Percentiles rank a stretch among this genome's conserved stretches.
These are phyloP conservation scores for Hydropotes inermis DNA, from an alignment of 2,113 vertebrate species.

Conservation along the genomic window DNA sequence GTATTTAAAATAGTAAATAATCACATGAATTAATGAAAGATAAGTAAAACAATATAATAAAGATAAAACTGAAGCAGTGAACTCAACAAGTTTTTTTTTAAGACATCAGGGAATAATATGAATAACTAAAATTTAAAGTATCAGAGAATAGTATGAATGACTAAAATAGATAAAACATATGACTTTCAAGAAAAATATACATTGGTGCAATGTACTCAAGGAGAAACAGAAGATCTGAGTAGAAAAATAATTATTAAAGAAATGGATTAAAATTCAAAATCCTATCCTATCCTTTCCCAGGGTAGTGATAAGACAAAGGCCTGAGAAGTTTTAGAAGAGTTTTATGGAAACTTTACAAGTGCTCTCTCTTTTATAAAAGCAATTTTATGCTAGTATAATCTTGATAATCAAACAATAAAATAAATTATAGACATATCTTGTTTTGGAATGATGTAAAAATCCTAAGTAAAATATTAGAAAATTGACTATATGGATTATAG, in stretches of 20 bases:
- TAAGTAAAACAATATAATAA: not conserved
- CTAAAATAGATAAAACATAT: not conserved
- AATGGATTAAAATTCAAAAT: not conserved
- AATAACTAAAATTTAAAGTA: not conserved
- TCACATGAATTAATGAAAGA: not conserved
- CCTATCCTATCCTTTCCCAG: not conserved
- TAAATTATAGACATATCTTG: not conserved
- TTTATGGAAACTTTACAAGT: not conserved
- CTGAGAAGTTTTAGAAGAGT: not conserved
- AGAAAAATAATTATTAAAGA: not conserved
- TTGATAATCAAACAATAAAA: not conserved
- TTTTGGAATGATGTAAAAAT: not conserved
- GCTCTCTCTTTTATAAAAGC: not conserved
- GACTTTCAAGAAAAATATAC: not conserved
- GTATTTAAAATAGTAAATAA: not conserved
- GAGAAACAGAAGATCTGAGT: not conserved
- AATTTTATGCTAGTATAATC: not conserved
- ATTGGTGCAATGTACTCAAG: not conserved
- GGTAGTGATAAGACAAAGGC: not conserved
- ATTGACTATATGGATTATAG: not conserved
- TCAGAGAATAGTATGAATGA: not conserved
- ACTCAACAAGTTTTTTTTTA: not conserved
- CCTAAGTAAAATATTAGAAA: not conserved
- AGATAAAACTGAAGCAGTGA: not conserved
- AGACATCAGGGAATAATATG: not conserved